Evolutionary conservation across 2,797 vertebrate species (phyloP).

Genomic region (Rhinella marina): DNA sequence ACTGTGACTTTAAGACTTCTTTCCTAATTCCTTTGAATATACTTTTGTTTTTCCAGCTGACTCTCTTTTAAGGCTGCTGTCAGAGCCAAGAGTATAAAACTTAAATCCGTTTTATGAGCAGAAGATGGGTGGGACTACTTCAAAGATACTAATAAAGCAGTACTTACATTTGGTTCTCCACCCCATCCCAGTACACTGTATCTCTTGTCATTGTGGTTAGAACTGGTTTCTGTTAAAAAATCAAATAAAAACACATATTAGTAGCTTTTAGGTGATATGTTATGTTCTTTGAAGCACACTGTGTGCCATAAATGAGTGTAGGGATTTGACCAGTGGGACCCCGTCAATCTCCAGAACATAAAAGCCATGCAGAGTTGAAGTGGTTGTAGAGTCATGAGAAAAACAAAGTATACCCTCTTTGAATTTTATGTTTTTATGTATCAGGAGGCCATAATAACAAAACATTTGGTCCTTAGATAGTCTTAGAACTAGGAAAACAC

Average conservation of each 20-base stretch:
- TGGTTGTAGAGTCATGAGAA: no score
- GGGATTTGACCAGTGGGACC: background rate
- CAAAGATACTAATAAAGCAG: conserved; percentile 57
- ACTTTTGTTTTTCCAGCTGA: conserved; percentile 53
- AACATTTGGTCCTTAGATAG: no score
- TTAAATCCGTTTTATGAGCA: conserved; percentile 58
- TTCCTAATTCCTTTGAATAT: conserved; percentile 31
- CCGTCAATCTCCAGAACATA: background rate
- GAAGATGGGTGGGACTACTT: conserved; percentile 53
- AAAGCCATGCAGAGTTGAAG: no score
- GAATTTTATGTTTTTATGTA: no score
- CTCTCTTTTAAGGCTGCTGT: conserved; percentile 43
- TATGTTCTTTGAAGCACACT: background rate
- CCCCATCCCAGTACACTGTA: conserved; percentile 11
- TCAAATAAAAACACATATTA: background rate
- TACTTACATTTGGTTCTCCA: conserved; percentile 22
- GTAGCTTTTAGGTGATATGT: background rate
- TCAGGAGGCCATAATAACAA: no score
- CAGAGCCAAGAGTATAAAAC: conserved; percentile 53
- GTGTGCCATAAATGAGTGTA: background rate
- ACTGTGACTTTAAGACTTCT: background rate
- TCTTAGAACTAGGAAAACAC: no score
- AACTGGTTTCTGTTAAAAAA: conserved; percentile 17
- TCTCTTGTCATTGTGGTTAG: background rate
- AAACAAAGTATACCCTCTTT: no score